Base-by-base conservation (phyloP, 2,888 invertebrate genomes). In the Macropis europaea region DNA sequence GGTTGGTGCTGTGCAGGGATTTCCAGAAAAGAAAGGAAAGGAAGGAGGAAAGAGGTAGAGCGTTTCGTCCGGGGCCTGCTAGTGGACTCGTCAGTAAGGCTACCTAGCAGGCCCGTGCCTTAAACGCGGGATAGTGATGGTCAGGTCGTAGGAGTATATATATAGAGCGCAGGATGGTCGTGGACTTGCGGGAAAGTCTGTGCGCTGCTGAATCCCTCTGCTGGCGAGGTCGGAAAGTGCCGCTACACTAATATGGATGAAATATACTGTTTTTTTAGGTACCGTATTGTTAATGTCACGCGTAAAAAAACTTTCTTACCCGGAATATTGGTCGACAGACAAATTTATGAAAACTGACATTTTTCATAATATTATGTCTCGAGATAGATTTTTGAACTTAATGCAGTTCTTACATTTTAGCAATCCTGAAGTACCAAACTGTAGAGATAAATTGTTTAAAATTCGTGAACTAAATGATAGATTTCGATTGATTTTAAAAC, bases 391-490 rank as follows among this genome's bases (percentile, higher is more conserved):
- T 45, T 42, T 42, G 28, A 38, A 43, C 26, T 42, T 61, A 42
- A 38, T 61, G 43, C 36, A 52, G 19, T 43, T 22, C 32, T 17
- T 50, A 36, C 45, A 53, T 53, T 60, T 62, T 32, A 42, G 53
- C 47, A 42, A 56, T 56, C 42, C 42, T 24, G 56, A 43, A 13
- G 42, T 56, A 42, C 22, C 26, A 42, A 53, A 38, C 53, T 28
- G 30, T 56, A 28, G 11, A 56, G 56, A 43, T 56, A 56, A 59
- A 59, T 59, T 59, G 59, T 59, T 36, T 13, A 59, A 47, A 59
- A 59, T 59, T 59, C 59, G 59, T 47, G 59, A 47, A 32, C 47
- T 59, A 59, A 32, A 47, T 59, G 59, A 59, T 59, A 59, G 47
- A 59, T 59, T 59, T 59, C 38, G 38, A 38, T 38, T 38, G 38